Evolutionary conservation across 2,113 vertebrate species (phyloP), one percentile per base, ranked within the genome.

Genomic region (Anoplopoma fimbria): DNA sequence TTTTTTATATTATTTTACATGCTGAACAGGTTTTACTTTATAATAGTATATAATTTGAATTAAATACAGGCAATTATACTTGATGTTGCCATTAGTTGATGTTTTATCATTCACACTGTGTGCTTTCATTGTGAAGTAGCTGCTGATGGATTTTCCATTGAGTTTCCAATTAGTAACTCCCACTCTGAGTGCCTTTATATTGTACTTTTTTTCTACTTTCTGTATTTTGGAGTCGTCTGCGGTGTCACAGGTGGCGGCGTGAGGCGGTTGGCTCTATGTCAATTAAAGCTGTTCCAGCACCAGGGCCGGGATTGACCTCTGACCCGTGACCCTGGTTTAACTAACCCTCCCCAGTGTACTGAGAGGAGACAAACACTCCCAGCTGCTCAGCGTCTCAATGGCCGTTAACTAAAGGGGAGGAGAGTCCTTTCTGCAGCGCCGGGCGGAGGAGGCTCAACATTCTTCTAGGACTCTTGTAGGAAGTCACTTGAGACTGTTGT

Each of bases 281-380:
- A 89, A 74, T 90, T 87, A 91, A 92, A 94, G 13, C 70, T 76
- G 57, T 87, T 91, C 89, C 76, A 34, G 74, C 82, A 86, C 64
- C 69, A 63, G 72, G 36, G 40, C 80, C 42, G 21, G 61, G 71
- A 47, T 75, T 90, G 90, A 93, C 93, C 93, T 88, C 64, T 91
- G 71, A 91, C 84, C 89, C 69, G 57, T 88, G 80, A 86, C 76
- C 91, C 89, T 78, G 47, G 82, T 89, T 90, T 76, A 91, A 86
- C 72, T 84, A 79, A 91, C 91, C 86, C 81, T 75, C 79, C 83
- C 73, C 79, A 76, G 86, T 80, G 88, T 77, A 81, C 79, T 75
- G 88, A 81, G 80, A 82, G 83, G 81, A 83, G 89, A 87, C 90
- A 93, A 89, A 91, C 91, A 93, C 86, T 93, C 88, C 89, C 93